Base-by-base conservation (phyloP, 2,113 vertebrate species). In the Larimichthys polyactis region DNA sequence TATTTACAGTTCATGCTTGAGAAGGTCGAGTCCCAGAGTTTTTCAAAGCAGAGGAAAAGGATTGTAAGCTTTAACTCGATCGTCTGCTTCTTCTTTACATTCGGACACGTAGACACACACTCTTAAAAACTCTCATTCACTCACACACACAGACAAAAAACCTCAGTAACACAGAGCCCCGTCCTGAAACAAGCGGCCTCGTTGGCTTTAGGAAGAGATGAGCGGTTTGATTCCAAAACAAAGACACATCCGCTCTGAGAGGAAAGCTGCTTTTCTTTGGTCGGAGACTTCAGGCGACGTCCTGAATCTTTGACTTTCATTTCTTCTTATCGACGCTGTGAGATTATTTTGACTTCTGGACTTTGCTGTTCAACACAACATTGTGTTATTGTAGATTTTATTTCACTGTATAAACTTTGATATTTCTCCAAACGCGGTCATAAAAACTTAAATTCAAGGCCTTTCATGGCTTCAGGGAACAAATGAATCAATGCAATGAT, bases 1-100 rank as follows among this genome's bases (percentile, higher is more conserved):
- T 64, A 58, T 89, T 89, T 86, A 89, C 88, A 92, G 80, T 22
- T 67, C 69, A 44, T 66, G 75, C 66, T 49, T 36, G 32, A 82
- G 20, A 71, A 46, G n/a, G 24, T 75, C 43, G 15, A 63, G 70
- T 88, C 82, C 84, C 77, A 83, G 81, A 91, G 86, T 63, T 84
- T 71, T n/a, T 76, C 70, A 68, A 52, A 86, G 80, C 63, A 81
- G 77, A 83, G 29, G 22, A 59, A 59, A 78, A 68, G 73, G 46
- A 59, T 43, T 46, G n/a, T 16, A 27, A 48, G 44, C 43, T 49
- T 58, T 9, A 11, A 19, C 48, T 63, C 11, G 29, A 48, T 17
- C 11, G 46, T 17, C 40, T 65, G 40, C 52, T 51, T 57, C 52
- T 16, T 11, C 71, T 52, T 48, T 71, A 89, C 83, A 83, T 90